These are phyloP conservation scores for Yponomeuta malinellus DNA, from an alignment of 2,888 invertebrate species.

Conservation along the genomic window DNA sequence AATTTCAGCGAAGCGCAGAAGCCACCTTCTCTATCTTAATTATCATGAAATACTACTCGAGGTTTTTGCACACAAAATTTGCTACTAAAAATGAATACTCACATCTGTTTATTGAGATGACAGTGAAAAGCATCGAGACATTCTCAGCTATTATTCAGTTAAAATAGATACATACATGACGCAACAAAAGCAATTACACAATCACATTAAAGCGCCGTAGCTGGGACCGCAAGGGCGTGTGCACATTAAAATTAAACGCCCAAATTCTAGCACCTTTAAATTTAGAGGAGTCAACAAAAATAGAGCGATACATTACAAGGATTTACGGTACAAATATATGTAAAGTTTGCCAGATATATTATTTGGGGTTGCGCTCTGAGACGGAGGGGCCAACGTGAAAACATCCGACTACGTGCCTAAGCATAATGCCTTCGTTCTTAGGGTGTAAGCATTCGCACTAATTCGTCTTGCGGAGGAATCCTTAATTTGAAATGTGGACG, in stretches of 20 bases:
- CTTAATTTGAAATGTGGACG: slow-evolving; percentile 74
- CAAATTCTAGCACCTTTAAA: slow-evolving; percentile 53
- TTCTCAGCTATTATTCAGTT: no score
- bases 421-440: slow-evolving; percentile 64
- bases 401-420: slow-evolving; percentile 70
- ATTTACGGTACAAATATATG: slow-evolving; percentile 76
- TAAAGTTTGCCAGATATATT: slow-evolving; percentile 75
- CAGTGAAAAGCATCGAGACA: neutral
- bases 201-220: neutral
- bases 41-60: neutral
- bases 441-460: slow-evolving; percentile 63
- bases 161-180: neutral
- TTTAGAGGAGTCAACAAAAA: slow-evolving; percentile 70
- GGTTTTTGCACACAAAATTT: neutral
- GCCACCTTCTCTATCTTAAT: neutral
- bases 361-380: slow-evolving; percentile 68
- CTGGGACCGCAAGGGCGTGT: slow-evolving; percentile 25
- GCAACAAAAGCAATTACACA: slow-evolving; percentile 1
- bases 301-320: slow-evolving; percentile 73
- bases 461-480: slow-evolving; percentile 72
- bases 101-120: neutral
- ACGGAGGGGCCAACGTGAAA: slow-evolving; percentile 69
- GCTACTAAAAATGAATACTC: neutral
- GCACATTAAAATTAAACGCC: slow-evolving; percentile 70
- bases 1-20: slow-evolving; percentile 3